Evolutionary conservation across 2,113 vertebrate species (phyloP).

Genomic region (Hyperoodon ampullatus): DNA sequence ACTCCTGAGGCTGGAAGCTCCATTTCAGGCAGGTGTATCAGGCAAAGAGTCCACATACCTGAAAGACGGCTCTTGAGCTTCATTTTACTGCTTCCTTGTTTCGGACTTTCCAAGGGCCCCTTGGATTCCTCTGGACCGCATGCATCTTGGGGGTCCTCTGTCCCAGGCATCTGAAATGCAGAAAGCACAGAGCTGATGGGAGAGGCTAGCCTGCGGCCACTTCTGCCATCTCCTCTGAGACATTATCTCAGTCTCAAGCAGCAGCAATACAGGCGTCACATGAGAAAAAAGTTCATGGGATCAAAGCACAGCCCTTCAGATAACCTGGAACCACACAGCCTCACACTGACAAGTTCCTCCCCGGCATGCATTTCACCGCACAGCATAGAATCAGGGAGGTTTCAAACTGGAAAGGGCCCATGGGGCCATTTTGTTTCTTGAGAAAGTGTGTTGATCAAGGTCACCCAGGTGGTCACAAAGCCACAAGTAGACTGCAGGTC

Average conservation of each 20-base stretch:
- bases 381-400: neutral
- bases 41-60: slow-evolving; percentile 82
- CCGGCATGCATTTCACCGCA: rapidly evolving
- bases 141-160: slow-evolving; percentile 87
- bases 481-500: neutral
- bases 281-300: neutral
- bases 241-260: neutral
- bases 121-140: slow-evolving; percentile 83
- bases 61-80: slow-evolving; percentile 93
- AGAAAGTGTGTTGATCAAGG: neutral
- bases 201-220: neutral
- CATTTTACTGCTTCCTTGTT: slow-evolving; percentile 84
- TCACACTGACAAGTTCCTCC: rapidly evolving
- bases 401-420: neutral
- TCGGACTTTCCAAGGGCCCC: slow-evolving; percentile 87
- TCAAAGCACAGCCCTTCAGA: neutral
- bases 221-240: neutral
- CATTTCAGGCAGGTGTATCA: neutral
- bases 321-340: neutral
- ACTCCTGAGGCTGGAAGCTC: neutral
- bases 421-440: neutral
- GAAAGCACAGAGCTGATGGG: neutral
- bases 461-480: neutral
- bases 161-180: slow-evolving; percentile 85
- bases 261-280: neutral